These are phyloP conservation scores for Lasioglossum baleicum DNA, from an alignment of 1,140 invertebrate species.

Conservation along the genomic window DNA sequence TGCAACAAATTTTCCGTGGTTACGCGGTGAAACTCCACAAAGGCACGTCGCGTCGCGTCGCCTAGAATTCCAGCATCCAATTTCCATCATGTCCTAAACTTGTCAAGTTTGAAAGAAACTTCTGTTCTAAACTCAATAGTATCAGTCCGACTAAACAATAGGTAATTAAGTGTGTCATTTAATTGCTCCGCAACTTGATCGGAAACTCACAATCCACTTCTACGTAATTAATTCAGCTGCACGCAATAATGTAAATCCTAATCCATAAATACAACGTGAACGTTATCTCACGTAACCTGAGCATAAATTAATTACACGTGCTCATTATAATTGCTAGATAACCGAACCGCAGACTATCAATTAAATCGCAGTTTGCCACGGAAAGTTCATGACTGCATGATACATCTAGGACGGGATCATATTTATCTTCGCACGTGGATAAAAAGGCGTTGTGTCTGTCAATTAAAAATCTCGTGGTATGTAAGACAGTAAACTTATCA, in stretches of 20 bases:
- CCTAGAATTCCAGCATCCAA: too few relatives aligned
- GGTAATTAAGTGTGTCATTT: constrained; percentile 34
- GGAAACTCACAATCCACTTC: too few relatives aligned
- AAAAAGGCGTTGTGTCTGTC: too few relatives aligned
- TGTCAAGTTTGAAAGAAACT: constrained; percentile 4
- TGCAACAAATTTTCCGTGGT: constrained; percentile 18
- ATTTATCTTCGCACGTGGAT: too few relatives aligned
- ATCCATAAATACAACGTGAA: constrained; percentile 34
- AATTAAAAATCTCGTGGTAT: too few relatives aligned
- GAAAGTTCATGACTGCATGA: too few relatives aligned
- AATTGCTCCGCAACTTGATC: constrained; percentile 6
- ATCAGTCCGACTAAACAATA: neutral
- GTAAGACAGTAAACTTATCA: too few relatives aligned
- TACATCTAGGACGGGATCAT: too few relatives aligned
- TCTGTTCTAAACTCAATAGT: neutral
- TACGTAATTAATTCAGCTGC: constrained; percentile 27
- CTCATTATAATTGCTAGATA: constrained; percentile 18
- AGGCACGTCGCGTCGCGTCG: neutral
- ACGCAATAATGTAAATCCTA: constrained; percentile 35
- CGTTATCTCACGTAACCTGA: constrained; percentile 26
- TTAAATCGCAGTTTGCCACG: neutral
- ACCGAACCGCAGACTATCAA: neutral
- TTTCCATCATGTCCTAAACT: neutral
- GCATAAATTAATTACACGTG: constrained; percentile 30
- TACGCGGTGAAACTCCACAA: neutral